Conservation (phyloP, 2,797 vertebrate species). For the Aselliscus stoliczkanus region DNA sequence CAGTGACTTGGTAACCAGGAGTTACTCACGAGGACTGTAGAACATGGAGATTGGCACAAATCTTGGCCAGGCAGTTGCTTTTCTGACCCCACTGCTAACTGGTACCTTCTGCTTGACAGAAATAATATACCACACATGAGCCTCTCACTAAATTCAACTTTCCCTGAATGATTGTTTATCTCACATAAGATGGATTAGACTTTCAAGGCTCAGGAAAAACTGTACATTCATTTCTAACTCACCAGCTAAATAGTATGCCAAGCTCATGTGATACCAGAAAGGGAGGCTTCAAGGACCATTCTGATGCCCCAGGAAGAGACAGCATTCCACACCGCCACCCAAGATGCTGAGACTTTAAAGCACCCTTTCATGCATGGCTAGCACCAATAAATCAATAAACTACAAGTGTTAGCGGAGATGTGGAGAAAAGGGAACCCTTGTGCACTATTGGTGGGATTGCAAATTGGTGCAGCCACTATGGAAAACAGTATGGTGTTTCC, state of each 20-base stretch:
- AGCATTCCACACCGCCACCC: background rate
- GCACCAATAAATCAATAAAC: no score
- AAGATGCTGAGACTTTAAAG: background rate
- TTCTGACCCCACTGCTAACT: slow-evolving; percentile 3
- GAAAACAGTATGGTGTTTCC: no score
- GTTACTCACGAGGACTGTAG: background rate
- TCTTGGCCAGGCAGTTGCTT: background rate
- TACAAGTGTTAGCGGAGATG: no score
- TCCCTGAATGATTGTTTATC: background rate
- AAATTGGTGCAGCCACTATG: no score
- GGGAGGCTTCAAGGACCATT: background rate
- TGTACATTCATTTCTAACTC: background rate
- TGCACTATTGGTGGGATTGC: no score
- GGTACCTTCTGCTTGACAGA: slow-evolving; percentile 26
- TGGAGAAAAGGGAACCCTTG: no score
- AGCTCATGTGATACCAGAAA: background rate
- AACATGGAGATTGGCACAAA: slow-evolving; percentile 5
- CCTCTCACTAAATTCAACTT: slow-evolving; percentile 44
- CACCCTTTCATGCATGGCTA: no score
- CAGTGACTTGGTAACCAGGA: background rate
- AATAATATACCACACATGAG: background rate
- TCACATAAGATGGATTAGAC: background rate
- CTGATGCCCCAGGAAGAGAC: background rate
- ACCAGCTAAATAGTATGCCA: background rate
- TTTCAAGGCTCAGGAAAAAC: background rate